Evolutionary conservation across 2,888 invertebrate species (phyloP), one percentile per base, ranked within the genome.

Genomic region (Andrena dorsata): DNA sequence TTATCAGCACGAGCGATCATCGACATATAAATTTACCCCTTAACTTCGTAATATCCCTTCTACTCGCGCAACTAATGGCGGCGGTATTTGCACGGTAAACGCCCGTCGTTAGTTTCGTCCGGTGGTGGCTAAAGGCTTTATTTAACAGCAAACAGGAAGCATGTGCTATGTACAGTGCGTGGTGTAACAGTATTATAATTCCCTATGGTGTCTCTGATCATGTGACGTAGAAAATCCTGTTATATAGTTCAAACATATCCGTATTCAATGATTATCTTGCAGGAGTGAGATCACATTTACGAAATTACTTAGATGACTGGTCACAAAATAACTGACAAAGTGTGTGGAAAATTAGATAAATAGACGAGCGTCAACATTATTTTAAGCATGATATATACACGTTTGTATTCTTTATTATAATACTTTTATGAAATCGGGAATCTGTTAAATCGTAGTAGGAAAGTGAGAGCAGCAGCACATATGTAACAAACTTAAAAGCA

Each of bases 121-220:
- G 80, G 71, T 53, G 23, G 64, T 73, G 70, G 78, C 60, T 77
- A 80, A 82, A 85, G 80, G 81, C 82, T 90, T 90, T 89, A 89
- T 90, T 88, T 83, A 87, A 90, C 71, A 73, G 82, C 83, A 89
- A 89, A 89, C 83, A 87, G 69, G 69, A 73, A 72, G 51, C 76
- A 71, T 84, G 77, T 80, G 68, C 72, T 60, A 68, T 68, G 20
- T 70, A n/a, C 63, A 53, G 56, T 23, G 68, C 77, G 76, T 23
- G 78, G 20, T 70, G 64, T 65, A 76, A 76, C 69, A 20, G 47
- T 49, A 60, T 70, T 60, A 60, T 70, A 70, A 70, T 30, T 41
- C 16, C n/a, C 58, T 26, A 41, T 13, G 3, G 69, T 20, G 69
- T 70, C 41, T 28, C 41, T 26, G 20, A 20, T 35, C 41, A 20